Percentiles rank a stretch among this genome's conserved stretches.
phyloP scores from a whole-genome alignment of 1,140 invertebrate species.

The Drosophila arawakana region DNA sequence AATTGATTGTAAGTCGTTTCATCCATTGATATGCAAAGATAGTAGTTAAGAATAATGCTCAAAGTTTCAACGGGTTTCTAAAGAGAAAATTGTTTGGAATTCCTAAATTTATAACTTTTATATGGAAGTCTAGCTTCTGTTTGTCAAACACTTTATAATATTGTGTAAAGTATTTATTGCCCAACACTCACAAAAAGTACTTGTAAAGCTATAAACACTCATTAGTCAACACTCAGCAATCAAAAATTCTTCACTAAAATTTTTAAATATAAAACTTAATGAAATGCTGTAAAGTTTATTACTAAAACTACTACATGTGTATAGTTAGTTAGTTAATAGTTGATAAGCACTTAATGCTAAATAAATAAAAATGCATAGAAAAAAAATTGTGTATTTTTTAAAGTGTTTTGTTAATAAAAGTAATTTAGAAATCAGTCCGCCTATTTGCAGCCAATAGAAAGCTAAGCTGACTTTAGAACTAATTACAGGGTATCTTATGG shows the following conservation, averaged over 20 bases:
- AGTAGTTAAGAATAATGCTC: background rate
- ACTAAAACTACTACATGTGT: background rate
- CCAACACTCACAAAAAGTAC: too few relatives aligned
- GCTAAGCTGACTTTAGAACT: background rate
- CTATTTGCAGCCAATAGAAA: background rate
- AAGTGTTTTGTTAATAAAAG: background rate
- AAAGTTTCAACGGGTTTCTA: background rate
- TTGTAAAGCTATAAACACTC: too few relatives aligned
- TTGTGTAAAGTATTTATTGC: background rate
- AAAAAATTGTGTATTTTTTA: too few relatives aligned
- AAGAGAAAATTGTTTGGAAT: background rate
- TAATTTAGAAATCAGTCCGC: background rate
- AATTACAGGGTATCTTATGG: slow-evolving; percentile 16
- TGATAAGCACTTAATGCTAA: background rate
- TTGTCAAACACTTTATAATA: background rate
- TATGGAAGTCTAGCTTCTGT: background rate
- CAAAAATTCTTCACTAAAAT: too few relatives aligned
- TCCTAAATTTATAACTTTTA: background rate
- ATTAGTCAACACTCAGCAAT: too few relatives aligned
- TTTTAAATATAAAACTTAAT: background rate
- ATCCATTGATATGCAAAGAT: slow-evolving; percentile 6
- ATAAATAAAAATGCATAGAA: background rate
- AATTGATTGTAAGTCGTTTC: slow-evolving; percentile 56
- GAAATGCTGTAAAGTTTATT: background rate
- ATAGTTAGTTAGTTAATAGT: background rate